Evolutionary conservation across 2,797 vertebrate genomes (phyloP).

Genomic region (Lepilemur septentrionalis): DNA sequence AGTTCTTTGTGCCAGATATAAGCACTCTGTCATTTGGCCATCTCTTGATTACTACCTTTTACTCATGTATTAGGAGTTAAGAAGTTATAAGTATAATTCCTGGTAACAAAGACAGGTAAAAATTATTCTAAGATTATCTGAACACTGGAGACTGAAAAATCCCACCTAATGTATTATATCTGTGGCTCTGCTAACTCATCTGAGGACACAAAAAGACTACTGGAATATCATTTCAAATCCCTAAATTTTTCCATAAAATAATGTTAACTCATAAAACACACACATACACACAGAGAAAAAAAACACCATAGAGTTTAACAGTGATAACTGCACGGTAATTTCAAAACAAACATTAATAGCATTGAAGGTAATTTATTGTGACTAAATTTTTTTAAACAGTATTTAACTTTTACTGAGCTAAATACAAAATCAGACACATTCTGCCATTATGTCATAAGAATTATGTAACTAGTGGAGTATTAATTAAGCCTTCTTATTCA

Average conservation of each 20-base stretch:
- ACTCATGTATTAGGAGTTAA: constrained; percentile 23
- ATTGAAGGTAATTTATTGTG: constrained; percentile 17
- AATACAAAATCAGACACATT: background rate
- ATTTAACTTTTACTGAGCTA: background rate
- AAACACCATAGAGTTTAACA: background rate
- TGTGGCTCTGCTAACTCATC: background rate
- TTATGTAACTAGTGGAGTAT: background rate
- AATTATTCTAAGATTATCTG: constrained; percentile 51
- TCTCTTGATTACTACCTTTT: constrained; percentile 60
- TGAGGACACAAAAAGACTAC: background rate
- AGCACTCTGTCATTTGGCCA: constrained; percentile 37
- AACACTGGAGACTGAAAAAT: constrained; percentile 15
- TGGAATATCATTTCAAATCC: background rate
- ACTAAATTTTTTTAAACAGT: background rate
- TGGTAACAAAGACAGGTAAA: constrained; percentile 56
- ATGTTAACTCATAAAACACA: background rate
- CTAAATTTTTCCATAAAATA: constrained; percentile 20
- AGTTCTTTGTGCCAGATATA: background rate
- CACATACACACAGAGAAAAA: background rate
- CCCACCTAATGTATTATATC: background rate
- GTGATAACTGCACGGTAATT: background rate
- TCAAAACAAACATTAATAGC: constrained; percentile 35
- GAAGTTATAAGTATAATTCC: constrained; percentile 6
- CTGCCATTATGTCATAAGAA: background rate
- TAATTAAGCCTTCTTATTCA: constrained; percentile 19